Evolutionary conservation across 2,113 vertebrate genomes (phyloP), one percentile per base, ranked within the genome.

Genomic region (Cephalopterus ornatus): DNA sequence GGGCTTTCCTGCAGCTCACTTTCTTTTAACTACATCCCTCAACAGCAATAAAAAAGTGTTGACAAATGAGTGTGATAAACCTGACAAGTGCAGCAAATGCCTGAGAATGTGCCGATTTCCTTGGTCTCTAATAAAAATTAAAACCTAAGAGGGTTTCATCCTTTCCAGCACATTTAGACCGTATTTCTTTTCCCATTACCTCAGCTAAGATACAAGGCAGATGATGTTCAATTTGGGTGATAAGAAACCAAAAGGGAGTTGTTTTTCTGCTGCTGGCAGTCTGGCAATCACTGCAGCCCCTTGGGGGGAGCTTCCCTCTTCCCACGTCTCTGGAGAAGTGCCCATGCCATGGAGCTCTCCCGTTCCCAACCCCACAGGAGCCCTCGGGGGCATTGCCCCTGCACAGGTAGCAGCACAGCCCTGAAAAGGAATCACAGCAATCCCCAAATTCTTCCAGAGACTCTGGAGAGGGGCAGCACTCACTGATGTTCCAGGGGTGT

Each of bases 361-460:
- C 1, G 0, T 23, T 49, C 39, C 70, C 39, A 58, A 7, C 8
- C 20, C 56, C 5, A 0, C 68, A 18, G 39, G 22, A 80, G 32
- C 7, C 7, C 19, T 35, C 0, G 1, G 9, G 17, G 17, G 26
- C 33, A 35, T 5, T 3, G 12, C 22, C 8, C 11, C 24, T 53
- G 47, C 1, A 1, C 58, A 49, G 19, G 14, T 5, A 59, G 35
- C 37, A 88, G 56, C n/a, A 74, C 30, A 61, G 1, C 2, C 24
- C 50, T 65, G 50, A 23, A 52, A 67, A 56, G 5, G 55, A 44
- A 74, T 39, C 74, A 19, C 20, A 59, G 59, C 33, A n/a, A 56
- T 26, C 8, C 4, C 26, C 28, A 44, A 70, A 71, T 53, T 41
- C 32, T 65, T 32, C 53, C 5, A 1, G 58, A 55, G 35, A 16